phyloP scores from a whole-genome alignment of 2,888 invertebrate species.

The Myopa tessellatipennis region DNA sequence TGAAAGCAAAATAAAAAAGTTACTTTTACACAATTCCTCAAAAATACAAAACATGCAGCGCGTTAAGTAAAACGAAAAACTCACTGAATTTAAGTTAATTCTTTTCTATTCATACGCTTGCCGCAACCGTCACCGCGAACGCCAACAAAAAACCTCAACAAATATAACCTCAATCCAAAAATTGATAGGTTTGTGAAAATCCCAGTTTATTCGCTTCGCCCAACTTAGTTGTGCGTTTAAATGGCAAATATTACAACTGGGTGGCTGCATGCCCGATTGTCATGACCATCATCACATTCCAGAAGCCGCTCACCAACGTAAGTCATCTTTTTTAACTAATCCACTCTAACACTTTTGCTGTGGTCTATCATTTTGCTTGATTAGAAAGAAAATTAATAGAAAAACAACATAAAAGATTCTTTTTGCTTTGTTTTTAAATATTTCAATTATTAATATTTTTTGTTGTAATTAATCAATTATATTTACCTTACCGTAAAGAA shows the following conservation, averaged over 20 bases:
- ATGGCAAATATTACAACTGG: constrained; percentile 92
- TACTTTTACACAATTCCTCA: neutral
- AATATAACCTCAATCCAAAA: constrained; percentile 9
- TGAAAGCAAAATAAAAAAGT: neutral
- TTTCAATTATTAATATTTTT: neutral
- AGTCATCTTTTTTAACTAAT: constrained; percentile 52
- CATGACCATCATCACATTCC: constrained; percentile 86
- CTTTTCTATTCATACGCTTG: neutral
- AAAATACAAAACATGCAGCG: neutral
- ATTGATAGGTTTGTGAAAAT: constrained; percentile 72
- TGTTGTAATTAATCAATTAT: neutral
- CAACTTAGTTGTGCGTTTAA: constrained; percentile 86
- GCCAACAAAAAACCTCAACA: neutral
- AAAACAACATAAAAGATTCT: too few relatives aligned
- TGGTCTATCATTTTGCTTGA: neutral
- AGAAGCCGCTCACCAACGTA: constrained; percentile 84
- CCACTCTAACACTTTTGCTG: neutral
- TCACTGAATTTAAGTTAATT: neutral
- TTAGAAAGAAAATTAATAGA: neutral
- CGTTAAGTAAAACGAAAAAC: too few relatives aligned
- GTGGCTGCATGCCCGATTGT: constrained; percentile 90
- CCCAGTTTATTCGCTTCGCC: constrained; percentile 82
- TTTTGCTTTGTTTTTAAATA: too few relatives aligned
- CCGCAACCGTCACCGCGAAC: neutral
- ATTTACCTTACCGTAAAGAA: neutral